Evolutionary conservation across 1,140 invertebrate species (phyloP).

Genomic region (Drosophila obscura): DNA sequence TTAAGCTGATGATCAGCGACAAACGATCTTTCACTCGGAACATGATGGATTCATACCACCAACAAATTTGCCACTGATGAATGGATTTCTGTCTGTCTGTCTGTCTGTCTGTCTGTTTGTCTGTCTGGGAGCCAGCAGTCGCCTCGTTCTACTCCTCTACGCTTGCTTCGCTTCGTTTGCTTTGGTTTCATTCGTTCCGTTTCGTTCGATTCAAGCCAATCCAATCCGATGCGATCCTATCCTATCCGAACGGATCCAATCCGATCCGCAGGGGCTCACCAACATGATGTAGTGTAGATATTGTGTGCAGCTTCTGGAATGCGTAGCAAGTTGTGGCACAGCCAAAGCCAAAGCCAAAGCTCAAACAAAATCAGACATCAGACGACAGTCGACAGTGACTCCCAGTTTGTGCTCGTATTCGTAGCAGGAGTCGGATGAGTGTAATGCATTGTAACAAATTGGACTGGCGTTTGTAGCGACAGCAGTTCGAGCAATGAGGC

Average conservation of each 20-base stretch:
- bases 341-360: conserved; percentile 21
- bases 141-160: conserved; percentile 1
- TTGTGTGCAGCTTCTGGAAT: conserved; percentile 84
- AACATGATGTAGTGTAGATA: conserved; percentile 76
- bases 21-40: conserved; percentile 83
- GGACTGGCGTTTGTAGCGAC: conserved; percentile 74
- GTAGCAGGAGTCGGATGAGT: conserved; percentile 38
- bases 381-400: conserved; percentile 21
- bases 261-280: conserved; percentile 36
- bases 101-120: conserved; percentile 11
- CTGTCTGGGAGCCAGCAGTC: too few relatives aligned
- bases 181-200: conserved; percentile 13
- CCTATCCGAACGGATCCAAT: conserved; percentile 7
- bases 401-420: neutral
- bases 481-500: conserved; percentile 29
- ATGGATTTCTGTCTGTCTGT: conserved; percentile 74
- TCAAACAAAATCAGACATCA: conserved; percentile 60
- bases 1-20: conserved; percentile 84
- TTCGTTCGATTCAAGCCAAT: conserved; percentile 1
- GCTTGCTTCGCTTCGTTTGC: neutral
- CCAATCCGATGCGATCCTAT: conserved; percentile 8
- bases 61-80: conserved; percentile 84
- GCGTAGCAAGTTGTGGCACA: conserved; percentile 73
- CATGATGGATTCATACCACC: conserved; percentile 84
- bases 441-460: conserved; percentile 76